Conservation (phyloP, 2,888 invertebrate species). For the Morpho achilles region DNA sequence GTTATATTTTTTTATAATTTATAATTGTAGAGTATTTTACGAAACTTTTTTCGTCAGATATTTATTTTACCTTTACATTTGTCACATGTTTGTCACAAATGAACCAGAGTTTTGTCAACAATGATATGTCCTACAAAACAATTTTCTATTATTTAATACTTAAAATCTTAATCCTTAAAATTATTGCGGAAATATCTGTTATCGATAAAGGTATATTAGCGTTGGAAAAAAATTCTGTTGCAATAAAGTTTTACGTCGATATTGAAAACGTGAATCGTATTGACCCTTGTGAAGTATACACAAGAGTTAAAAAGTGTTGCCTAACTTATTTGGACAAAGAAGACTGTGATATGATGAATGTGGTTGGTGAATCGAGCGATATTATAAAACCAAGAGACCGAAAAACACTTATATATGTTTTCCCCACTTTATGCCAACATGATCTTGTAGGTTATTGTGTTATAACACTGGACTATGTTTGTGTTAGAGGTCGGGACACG, state of each 20-base stretch:
- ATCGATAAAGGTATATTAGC: slow-evolving; percentile 55
- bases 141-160: slow-evolving; percentile 32
- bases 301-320: slow-evolving; percentile 46
- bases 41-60: too few relatives aligned
- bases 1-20: too few relatives aligned
- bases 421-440: slow-evolving; percentile 47
- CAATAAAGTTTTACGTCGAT: slow-evolving; percentile 54
- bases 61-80: not conserved
- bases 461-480: slow-evolving; percentile 41
- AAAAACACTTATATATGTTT: slow-evolving; percentile 44
- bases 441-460: slow-evolving; percentile 53
- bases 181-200: slow-evolving; percentile 38
- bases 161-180: slow-evolving; percentile 28
- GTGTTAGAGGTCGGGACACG: slow-evolving; percentile 31
- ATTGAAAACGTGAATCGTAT: slow-evolving; percentile 44
- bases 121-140: slow-evolving; percentile 28
- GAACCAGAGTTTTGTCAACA: slow-evolving; percentile 5
- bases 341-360: slow-evolving; percentile 40
- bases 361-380: slow-evolving; percentile 35
- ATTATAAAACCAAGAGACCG: slow-evolving; percentile 42
- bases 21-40: too few relatives aligned
- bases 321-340: slow-evolving; percentile 37
- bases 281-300: slow-evolving; percentile 37
- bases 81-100: slow-evolving; percentile 6
- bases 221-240: slow-evolving; percentile 47